phyloP scores from a whole-genome alignment of 1,140 invertebrate genomes.

The Drosophila mauritiana region DNA sequence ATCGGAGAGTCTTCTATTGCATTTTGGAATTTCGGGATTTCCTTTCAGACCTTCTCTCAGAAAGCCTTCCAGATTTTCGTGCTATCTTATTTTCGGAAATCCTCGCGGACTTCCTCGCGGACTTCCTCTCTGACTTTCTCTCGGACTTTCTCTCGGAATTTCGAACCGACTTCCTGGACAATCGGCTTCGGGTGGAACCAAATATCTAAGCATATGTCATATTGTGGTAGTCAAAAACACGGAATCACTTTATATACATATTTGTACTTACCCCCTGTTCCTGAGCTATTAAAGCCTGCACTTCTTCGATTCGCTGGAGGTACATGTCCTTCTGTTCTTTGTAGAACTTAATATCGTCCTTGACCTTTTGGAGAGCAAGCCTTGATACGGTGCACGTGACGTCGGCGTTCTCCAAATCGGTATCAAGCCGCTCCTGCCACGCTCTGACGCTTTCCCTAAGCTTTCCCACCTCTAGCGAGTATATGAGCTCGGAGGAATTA shows the following conservation, averaged over 20 bases:
- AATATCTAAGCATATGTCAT: background rate
- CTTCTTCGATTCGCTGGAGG: constrained; percentile 27
- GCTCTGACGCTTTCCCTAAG: constrained; percentile 1
- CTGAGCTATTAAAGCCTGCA: constrained; percentile 20
- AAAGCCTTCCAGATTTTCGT: background rate
- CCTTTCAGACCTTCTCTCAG: background rate
- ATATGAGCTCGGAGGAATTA: constrained; percentile 3
- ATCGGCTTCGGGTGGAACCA: background rate
- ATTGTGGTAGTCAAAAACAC: no score
- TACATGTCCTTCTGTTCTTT: constrained; percentile 42
- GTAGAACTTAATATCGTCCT: constrained; percentile 52
- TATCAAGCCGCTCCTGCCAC: constrained; percentile 34
- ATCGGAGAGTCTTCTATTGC: background rate
- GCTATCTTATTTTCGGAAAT: background rate
- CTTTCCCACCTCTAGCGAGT: constrained; percentile 17
- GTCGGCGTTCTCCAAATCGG: constrained; percentile 43
- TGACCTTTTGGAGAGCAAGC: constrained; percentile 24
- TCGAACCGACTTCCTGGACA: background rate
- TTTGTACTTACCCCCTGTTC: background rate
- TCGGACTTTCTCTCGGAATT: background rate
- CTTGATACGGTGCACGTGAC: constrained; percentile 18
- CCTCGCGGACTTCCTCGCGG: background rate
- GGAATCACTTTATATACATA: background rate
- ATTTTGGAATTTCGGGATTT: constrained; percentile 8
- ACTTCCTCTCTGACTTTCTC: background rate